Conservation (phyloP, 2,113 vertebrate species). For the Agapornis roseicollis region DNA sequence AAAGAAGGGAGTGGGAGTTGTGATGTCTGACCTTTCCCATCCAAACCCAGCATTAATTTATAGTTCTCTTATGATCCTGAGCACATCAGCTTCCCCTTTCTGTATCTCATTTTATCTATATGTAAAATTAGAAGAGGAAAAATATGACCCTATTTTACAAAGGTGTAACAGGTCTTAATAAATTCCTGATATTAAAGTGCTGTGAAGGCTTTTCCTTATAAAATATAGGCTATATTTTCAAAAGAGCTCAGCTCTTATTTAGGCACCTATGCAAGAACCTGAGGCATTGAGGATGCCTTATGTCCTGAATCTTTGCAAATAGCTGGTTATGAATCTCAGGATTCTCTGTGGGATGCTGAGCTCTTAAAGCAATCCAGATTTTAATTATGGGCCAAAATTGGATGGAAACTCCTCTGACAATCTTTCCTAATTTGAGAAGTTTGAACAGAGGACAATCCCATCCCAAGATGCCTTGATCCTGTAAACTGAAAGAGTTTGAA, state of each 20-base stretch:
- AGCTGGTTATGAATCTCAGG: background rate
- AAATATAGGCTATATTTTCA: constrained; percentile 22
- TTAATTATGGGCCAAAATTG: background rate
- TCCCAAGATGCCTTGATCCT: background rate
- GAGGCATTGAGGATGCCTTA: background rate
- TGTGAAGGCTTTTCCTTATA: constrained; percentile 5
- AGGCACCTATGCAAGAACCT: background rate
- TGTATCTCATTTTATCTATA: constrained; percentile 55
- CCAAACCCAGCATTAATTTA: constrained; percentile 51
- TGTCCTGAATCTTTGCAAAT: constrained; percentile 1
- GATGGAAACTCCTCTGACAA: background rate
- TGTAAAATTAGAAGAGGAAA: constrained; percentile 52
- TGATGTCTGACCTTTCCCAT: constrained; percentile 45
- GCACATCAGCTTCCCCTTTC: constrained; percentile 28
- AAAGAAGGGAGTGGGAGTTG: constrained; percentile 41
- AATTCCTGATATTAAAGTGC: constrained; percentile 42
- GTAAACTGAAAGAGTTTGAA: background rate
- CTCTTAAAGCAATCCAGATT: background rate
- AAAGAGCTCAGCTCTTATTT: constrained; percentile 41
- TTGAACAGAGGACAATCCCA: background rate
- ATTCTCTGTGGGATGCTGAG: background rate
- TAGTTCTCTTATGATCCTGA: constrained; percentile 28
- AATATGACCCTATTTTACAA: constrained; percentile 49
- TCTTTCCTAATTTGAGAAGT: background rate
- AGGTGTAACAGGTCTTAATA: constrained; percentile 48